phyloP scores from a whole-genome alignment of 2,797 vertebrate species.

The Antennarius maculatus region DNA sequence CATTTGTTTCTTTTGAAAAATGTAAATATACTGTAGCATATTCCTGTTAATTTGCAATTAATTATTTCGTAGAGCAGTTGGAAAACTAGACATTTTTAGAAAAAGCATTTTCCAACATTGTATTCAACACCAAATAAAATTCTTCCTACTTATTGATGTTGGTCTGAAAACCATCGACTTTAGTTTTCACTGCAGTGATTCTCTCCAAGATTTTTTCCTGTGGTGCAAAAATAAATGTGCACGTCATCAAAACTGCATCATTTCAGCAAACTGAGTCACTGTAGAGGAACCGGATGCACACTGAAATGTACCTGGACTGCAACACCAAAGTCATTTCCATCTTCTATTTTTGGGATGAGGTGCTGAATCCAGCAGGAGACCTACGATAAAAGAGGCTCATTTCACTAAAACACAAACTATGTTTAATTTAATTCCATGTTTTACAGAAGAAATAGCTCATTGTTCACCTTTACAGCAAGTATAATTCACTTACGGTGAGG shows the following conservation, averaged over 20 bases:
- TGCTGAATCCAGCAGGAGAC: slow-evolving; percentile 88
- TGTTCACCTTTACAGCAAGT: slow-evolving; percentile 62
- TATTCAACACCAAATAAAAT: background rate
- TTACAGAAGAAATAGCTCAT: background rate
- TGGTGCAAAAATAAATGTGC: background rate
- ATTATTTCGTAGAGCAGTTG: background rate
- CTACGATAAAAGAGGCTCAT: slow-evolving; percentile 33
- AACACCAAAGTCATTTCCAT: slow-evolving; percentile 93
- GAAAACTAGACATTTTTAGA: too few species aligned
- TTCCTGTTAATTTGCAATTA: background rate
- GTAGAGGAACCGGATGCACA: background rate
- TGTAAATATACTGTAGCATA: background rate
- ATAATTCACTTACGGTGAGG: slow-evolving; percentile 77
- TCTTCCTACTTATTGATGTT: slow-evolving; percentile 87
- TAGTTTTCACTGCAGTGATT: slow-evolving; percentile 88
- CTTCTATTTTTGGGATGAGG: slow-evolving; percentile 91
- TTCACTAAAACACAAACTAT: background rate
- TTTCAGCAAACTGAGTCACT: accelerated
- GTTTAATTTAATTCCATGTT: background rate
- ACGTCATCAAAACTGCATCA: background rate
- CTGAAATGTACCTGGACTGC: slow-evolving; percentile 86
- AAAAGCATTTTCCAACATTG: background rate
- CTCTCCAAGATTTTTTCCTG: slow-evolving; percentile 92
- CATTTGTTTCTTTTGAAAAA: background rate
- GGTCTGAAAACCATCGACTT: slow-evolving; percentile 87